Evolutionary conservation across 2,888 invertebrate species (phyloP).

Genomic region (Catocala fraxini): DNA sequence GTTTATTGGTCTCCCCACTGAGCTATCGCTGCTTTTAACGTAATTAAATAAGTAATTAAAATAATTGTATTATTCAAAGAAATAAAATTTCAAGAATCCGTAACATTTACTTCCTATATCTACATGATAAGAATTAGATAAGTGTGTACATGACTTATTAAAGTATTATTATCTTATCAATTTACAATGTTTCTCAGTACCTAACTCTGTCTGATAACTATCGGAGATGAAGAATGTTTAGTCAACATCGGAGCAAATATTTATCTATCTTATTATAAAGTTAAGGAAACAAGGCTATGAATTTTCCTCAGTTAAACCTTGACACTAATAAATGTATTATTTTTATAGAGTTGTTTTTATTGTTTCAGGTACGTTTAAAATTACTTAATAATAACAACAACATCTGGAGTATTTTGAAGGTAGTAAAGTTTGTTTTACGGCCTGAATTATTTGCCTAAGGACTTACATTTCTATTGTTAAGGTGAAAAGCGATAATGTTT

Average conservation of each 20-base stretch:
- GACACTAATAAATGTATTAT: constrained; percentile 51
- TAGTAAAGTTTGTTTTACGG: constrained; percentile 15
- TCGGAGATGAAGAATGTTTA: constrained; percentile 16
- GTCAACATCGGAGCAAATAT: constrained; percentile 41
- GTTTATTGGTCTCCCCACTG: too few species aligned
- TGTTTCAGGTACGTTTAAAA: constrained; percentile 58
- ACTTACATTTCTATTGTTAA: constrained; percentile 6
- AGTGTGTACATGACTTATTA: neutral
- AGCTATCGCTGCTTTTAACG: too few species aligned
- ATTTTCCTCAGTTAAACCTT: constrained; percentile 50
- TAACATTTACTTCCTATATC: constrained; percentile 1
- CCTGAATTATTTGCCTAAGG: constrained; percentile 6
- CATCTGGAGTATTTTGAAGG: constrained; percentile 16
- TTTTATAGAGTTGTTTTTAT: constrained; percentile 37
- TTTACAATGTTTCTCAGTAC: constrained; percentile 2
- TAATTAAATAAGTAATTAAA: too few species aligned
- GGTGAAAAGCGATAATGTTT: constrained; percentile 8
- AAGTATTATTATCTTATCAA: neutral
- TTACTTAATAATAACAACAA: constrained; percentile 16
- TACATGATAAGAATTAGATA: neutral
- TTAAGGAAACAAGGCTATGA: constrained; percentile 48
- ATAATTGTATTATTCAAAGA: too few species aligned
- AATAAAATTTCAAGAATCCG: neutral
- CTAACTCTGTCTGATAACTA: constrained; percentile 10
- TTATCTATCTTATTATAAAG: constrained; percentile 47